Percentiles rank a stretch among this genome's conserved stretches.
phyloP scores from a whole-genome alignment of 2,888 invertebrate species.

The Agrilus cyanescens region DNA sequence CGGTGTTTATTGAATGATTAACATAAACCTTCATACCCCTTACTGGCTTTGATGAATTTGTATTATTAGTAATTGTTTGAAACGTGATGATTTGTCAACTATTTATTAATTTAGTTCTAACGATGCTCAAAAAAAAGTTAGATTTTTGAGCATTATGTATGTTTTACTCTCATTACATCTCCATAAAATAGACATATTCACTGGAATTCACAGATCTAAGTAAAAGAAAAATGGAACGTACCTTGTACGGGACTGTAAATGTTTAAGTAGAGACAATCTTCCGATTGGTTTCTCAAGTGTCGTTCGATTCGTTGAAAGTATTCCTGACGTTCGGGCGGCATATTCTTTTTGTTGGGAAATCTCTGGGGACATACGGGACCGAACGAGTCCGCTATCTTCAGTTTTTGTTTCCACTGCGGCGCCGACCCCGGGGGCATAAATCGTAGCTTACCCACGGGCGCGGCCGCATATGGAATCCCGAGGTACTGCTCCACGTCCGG shows the following conservation, averaged over 20 bases:
- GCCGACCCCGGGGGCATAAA: slow-evolving; percentile 53
- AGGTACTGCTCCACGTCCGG: slow-evolving; percentile 61
- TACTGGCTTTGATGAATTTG: no score
- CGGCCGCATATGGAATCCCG: slow-evolving; percentile 72
- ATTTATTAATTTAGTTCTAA: no score
- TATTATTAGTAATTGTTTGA: no score
- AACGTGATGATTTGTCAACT: no score
- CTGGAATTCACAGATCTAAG: no score
- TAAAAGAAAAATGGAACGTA: slow-evolving; percentile 35
- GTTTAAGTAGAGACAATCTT: slow-evolving; percentile 87
- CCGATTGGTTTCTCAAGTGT: slow-evolving; percentile 55
- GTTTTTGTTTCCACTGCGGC: slow-evolving; percentile 59
- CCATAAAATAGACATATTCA: no score
- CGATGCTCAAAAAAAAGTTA: no score
- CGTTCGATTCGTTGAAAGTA: slow-evolving; percentile 62
- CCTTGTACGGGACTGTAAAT: slow-evolving; percentile 81
- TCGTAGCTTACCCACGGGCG: slow-evolving; percentile 58
- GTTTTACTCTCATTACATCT: no score
- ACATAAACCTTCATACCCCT: no score
- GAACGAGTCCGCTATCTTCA: slow-evolving; percentile 55
- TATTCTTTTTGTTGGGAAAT: slow-evolving; percentile 54
- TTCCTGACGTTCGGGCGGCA: slow-evolving; percentile 53
- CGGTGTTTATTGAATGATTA: no score
- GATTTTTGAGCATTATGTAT: no score
- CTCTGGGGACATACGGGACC: slow-evolving; percentile 82